Evolutionary conservation across 2,888 invertebrate species (phyloP).

Genomic region (Bombyx huttoni): DNA sequence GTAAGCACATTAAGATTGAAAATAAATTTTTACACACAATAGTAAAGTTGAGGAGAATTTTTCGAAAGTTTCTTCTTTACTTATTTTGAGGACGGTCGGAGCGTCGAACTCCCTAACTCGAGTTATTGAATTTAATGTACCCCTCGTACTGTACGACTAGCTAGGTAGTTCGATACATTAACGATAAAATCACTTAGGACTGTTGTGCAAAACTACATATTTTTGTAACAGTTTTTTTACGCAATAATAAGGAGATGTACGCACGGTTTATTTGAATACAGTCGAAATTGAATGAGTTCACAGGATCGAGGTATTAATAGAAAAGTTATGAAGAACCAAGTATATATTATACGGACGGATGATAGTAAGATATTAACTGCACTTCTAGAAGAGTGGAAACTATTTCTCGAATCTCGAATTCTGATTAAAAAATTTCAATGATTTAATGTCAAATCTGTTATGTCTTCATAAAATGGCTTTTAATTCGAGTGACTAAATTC

Average conservation of each 20-base stretch:
- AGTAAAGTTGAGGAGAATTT: conserved; percentile 57
- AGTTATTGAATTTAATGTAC: conserved; percentile 72
- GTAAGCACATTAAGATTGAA: not conserved
- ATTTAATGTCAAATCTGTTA: too few relatives aligned
- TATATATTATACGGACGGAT: too few relatives aligned
- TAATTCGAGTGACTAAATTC: too few relatives aligned
- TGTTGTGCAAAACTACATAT: conserved; percentile 23
- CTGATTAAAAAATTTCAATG: too few relatives aligned
- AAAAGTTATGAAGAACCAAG: too few relatives aligned
- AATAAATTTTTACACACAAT: conserved; percentile 43
- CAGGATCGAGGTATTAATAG: too few relatives aligned
- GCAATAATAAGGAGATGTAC: not conserved
- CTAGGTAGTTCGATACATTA: conserved; percentile 51
- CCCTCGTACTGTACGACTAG: conserved; percentile 12
- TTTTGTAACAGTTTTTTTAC: not conserved
- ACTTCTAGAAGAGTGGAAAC: too few relatives aligned
- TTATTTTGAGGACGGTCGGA: conserved; percentile 68
- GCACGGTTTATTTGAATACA: too few relatives aligned
- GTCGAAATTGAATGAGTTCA: too few relatives aligned
- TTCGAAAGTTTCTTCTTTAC: conserved; percentile 62
- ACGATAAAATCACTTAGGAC: conserved; percentile 51
- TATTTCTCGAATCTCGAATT: too few relatives aligned
- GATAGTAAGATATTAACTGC: too few relatives aligned
- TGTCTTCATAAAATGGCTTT: too few relatives aligned
- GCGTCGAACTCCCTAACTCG: conserved; percentile 68